phyloP scores from a whole-genome alignment of 2,888 invertebrate species.

The Leptarthrus brevirostris region DNA sequence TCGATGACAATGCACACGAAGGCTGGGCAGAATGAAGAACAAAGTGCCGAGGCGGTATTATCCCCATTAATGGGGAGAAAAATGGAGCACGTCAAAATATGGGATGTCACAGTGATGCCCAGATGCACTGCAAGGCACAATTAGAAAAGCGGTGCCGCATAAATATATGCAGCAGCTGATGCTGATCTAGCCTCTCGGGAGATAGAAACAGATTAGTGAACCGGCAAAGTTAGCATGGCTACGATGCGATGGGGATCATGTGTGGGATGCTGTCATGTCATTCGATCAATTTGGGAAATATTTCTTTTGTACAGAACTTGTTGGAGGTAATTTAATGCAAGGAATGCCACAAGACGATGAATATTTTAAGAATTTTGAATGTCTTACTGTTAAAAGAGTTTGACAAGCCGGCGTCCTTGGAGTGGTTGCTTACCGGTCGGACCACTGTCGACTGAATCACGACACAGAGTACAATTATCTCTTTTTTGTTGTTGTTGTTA shows the following conservation, averaged over 20 bases:
- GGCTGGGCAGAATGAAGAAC: neutral
- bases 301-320: neutral
- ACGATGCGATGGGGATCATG: neutral
- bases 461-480: too few relatives aligned
- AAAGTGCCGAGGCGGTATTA: neutral
- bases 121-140: neutral
- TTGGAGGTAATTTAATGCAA: neutral
- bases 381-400: conserved; percentile 12
- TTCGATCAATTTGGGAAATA: neutral
- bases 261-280: neutral
- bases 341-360: neutral
- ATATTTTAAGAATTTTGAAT: conserved; percentile 14
- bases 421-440: neutral
- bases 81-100: conserved; percentile 15
- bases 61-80: neutral
- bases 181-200: too few relatives aligned
- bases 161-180: too few relatives aligned
- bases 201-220: too few relatives aligned
- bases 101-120: too few relatives aligned
- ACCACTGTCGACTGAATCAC: too few relatives aligned
- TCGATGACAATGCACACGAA: neutral
- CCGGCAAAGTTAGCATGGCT: neutral
- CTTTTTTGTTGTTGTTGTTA: too few relatives aligned
- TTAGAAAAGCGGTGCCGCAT: too few relatives aligned
- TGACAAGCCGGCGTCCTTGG: conserved; percentile 12